A percentile compares a stretch with the other conserved stretches of the same genome.
phyloP scores from a whole-genome alignment of 2,888 invertebrate species.

The Amphipoea lucens region DNA sequence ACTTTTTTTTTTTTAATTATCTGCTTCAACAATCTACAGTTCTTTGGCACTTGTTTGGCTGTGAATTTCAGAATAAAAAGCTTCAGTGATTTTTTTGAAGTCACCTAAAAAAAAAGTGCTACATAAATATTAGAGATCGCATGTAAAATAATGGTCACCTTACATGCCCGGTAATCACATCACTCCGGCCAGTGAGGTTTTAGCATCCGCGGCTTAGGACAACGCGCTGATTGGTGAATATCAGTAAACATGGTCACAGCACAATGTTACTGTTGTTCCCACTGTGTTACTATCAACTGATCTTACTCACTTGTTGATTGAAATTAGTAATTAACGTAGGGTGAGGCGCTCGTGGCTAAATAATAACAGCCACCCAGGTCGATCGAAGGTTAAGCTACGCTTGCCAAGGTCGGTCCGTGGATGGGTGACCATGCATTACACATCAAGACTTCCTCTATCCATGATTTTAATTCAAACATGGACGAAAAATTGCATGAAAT shows the following conservation, averaged over 20 bases:
- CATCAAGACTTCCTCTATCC: not conserved
- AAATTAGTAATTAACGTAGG: not conserved
- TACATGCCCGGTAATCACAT: conserved; percentile 44
- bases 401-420: not conserved
- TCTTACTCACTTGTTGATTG: not conserved
- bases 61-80: not conserved
- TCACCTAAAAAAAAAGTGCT: not conserved
- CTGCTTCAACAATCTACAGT: not conserved
- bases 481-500: not conserved
- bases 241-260: conserved; percentile 21
- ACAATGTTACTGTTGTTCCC: not conserved
- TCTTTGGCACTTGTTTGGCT: not conserved
- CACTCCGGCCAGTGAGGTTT: conserved; percentile 42
- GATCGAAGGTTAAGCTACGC: not conserved
- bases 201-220: conserved; percentile 29
- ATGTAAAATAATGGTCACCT: conserved; percentile 25
- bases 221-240: conserved; percentile 40
- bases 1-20: not conserved
- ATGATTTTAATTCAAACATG: not conserved
- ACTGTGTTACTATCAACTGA: not conserved
- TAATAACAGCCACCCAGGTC: no score
- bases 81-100: not conserved
- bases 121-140: not conserved
- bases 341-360: no score
- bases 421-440: not conserved